Evolutionary conservation across 2,888 invertebrate genomes (phyloP).

Genomic region (Cremastinae sp.): DNA sequence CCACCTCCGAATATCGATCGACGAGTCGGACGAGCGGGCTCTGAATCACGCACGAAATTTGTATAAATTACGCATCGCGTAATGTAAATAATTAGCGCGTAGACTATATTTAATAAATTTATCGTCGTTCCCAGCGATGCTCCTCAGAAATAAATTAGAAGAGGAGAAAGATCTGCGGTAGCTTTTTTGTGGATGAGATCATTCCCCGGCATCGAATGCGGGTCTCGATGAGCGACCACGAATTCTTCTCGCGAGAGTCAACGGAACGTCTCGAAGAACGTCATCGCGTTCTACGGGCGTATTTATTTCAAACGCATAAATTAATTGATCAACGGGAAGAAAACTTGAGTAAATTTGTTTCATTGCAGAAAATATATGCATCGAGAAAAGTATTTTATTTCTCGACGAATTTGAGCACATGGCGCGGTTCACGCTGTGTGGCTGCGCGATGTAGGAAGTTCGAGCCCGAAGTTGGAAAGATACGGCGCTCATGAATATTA

Average conservation of each 20-base stretch:
- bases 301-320: not conserved
- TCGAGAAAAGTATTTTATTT: too few species aligned
- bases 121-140: slow-evolving; percentile 6
- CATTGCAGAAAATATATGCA: too few species aligned
- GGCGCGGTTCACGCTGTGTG: slow-evolving; percentile 18
- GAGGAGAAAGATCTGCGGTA: slow-evolving; percentile 10
- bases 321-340: too few species aligned
- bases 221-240: slow-evolving; percentile 10
- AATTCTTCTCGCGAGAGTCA: slow-evolving; percentile 2
- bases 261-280: slow-evolving; percentile 11
- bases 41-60: not conserved
- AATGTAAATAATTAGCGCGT: slow-evolving; percentile 37
- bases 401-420: not conserved
- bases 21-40: not conserved
- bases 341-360: too few species aligned
- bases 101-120: slow-evolving; percentile 29
- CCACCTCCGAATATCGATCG: slow-evolving; percentile 18
- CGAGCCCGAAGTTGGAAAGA: slow-evolving; percentile 10
- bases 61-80: slow-evolving; percentile 27
- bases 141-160: not conserved
- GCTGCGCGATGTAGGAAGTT: slow-evolving; percentile 20
- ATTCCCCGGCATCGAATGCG: slow-evolving; percentile 24
- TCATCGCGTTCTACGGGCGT: slow-evolving; percentile 7
- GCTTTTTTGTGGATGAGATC: slow-evolving; percentile 36
- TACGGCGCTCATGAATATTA: slow-evolving; percentile 55